These are phyloP conservation scores for Lasaia peninsularis DNA, from an alignment of 1,140 invertebrate species.

Conservation along the genomic window DNA sequence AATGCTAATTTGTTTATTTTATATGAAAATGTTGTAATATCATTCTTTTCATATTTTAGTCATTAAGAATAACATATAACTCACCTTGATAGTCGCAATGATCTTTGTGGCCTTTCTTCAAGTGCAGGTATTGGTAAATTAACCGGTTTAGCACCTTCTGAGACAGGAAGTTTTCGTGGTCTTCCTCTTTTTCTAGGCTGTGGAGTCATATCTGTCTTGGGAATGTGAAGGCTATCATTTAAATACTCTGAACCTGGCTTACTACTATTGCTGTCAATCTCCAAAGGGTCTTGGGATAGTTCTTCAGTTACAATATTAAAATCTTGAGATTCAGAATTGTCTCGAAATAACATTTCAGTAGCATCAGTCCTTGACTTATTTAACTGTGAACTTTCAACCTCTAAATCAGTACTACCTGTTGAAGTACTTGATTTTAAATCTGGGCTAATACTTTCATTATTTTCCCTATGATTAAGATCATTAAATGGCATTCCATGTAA, in stretches of 20 bases:
- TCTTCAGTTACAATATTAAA: slow-evolving; percentile 55
- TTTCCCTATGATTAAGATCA: slow-evolving; percentile 50
- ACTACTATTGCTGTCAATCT: slow-evolving; percentile 49
- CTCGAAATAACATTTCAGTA: slow-evolving; percentile 66
- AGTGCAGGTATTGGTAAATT: slow-evolving; percentile 56
- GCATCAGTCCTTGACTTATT: slow-evolving; percentile 53
- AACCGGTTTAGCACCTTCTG: slow-evolving; percentile 48
- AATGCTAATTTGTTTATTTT: no score
- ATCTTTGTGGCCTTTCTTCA: slow-evolving; percentile 68
- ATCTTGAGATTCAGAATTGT: slow-evolving; percentile 66
- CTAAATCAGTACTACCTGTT: slow-evolving; percentile 48
- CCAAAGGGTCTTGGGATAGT: slow-evolving; percentile 67
- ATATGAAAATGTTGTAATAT: no score
- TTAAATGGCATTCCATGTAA: slow-evolving; percentile 51
- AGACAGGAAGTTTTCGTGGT: slow-evolving; percentile 65
- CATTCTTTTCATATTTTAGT: neutral
- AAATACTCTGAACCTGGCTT: slow-evolving; percentile 25
- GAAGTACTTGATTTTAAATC: slow-evolving; percentile 68
- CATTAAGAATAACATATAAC: neutral
- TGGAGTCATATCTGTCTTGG: slow-evolving; percentile 49
- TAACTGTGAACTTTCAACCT: slow-evolving; percentile 37
- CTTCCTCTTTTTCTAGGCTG: slow-evolving; percentile 72
- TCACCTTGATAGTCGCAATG: slow-evolving; percentile 66
- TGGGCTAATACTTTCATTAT: slow-evolving; percentile 41
- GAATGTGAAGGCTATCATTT: slow-evolving; percentile 34